Base-by-base conservation (phyloP, 2,797 vertebrate species). In the Neosalanx taihuensis region DNA sequence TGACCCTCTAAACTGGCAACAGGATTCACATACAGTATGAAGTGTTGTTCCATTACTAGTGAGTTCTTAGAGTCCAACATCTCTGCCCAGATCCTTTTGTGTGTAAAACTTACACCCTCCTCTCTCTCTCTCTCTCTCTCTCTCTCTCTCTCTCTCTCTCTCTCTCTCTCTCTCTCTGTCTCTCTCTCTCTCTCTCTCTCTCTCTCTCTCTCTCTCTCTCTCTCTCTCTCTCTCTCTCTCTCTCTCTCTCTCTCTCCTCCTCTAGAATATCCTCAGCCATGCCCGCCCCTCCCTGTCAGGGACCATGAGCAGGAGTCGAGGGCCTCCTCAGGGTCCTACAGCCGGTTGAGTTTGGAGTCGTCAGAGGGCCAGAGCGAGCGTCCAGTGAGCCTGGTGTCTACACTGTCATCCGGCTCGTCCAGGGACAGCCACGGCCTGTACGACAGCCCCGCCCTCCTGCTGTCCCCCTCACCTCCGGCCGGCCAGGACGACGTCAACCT, bases 331-430 rank as follows among this genome's bases (percentile, higher is more conserved):
- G 88, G 90, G 68, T 89, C 90, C 75, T 91, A 87, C 23, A 67
- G 84, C 9, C 90, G 84, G 1, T 64, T 91, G 17, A 84, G 71
- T 0, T 79, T 77, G 49, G 90, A 93, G 23, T 89, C 82, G 18
- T 83, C 86, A 31, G 89, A 92, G 26, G 88, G 90, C 37, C 92
- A 93, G 69, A 86, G 92, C 4, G 89, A 93, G 56, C 91, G 92
- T 46, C 93, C 95, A 0, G 83, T 92, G 83, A 96, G 92, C 82
- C 76, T 87, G 0, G 88, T 90, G 74, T 94, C 94, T 71, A 92
- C 85, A 15, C 86, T 94, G 1, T 95, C 95, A 0, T 95, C 94
- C 0, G 90, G 90, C 23, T 96, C 95, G 0, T 94, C 93, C 7
- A 83, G 88, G 0, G 95, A 95, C 72, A 75, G 90, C 72, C 83